Conservation (phyloP, 2,888 invertebrate species). For the Argynnis bischoffii region DNA sequence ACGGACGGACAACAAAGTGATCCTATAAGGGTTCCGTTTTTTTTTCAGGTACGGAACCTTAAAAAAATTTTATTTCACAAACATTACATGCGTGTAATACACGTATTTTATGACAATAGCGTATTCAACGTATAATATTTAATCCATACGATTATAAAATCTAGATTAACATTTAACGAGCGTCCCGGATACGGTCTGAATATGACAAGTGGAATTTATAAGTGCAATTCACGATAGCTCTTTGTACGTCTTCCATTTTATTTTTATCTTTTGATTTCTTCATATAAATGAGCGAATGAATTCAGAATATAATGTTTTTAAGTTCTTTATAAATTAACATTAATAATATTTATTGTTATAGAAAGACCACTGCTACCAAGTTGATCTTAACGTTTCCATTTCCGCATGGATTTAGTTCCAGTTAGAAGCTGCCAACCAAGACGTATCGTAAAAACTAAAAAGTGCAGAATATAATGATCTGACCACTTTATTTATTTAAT, state of each 20-base stretch:
- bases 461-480: too few species aligned
- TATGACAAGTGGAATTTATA: slow-evolving; percentile 31
- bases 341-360: not conserved
- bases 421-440: too few species aligned
- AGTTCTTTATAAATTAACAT: not conserved
- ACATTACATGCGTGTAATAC: not conserved
- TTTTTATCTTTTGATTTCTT: slow-evolving; percentile 19
- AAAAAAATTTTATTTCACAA: not conserved
- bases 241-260: slow-evolving; percentile 21
- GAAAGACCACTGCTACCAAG: too few species aligned
- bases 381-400: too few species aligned
- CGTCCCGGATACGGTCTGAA: slow-evolving; percentile 33
- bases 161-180: slow-evolving; percentile 30
- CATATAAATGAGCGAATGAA: slow-evolving; percentile 13
- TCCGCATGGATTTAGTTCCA: too few species aligned
- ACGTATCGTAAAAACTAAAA: too few species aligned
- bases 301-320: slow-evolving; percentile 8
- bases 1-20: too few species aligned
- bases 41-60: too few species aligned
- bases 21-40: too few species aligned
- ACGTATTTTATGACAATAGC: not conserved
- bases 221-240: slow-evolving; percentile 27
- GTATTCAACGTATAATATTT: slow-evolving; percentile 12
- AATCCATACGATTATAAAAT: slow-evolving; percentile 26
- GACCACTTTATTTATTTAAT: too few species aligned